Evolutionary conservation across 2,113 vertebrate species (phyloP), one percentile per base, ranked within the genome.

Genomic region (Noturus placidus): DNA sequence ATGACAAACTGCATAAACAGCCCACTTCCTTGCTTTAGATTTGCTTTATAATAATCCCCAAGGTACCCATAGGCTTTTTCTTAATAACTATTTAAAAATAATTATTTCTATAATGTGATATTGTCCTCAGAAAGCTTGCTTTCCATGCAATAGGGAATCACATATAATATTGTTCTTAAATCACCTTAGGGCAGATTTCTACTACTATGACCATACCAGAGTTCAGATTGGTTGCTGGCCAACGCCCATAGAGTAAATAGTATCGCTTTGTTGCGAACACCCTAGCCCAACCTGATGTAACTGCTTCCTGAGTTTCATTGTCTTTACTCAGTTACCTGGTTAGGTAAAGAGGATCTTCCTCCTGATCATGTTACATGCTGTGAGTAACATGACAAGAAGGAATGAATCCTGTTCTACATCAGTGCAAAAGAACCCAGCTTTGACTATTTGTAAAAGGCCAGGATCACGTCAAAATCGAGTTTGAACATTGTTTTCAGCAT

Each of bases 181-280:
- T 83, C 56, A 46, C 87, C 46, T 84, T 1, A 69, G 74, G 87
- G 82, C 15, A 84, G 50, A 52, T 78, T 78, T 69, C 35, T 63
- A 87, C 33, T 27, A 54, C 77, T 80, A 52, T 74, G 38, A 9
- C 46, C 61, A 88, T 52, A 88, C 72, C 50, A 65, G 30, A 30
- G 5, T 78, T 35, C 78, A 65, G 42, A 83, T 33, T 80, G 82
- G 79, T 84, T 72, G 65, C 82, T 87, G 89, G 82, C 82, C 89
- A 88, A 88, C 89, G 89, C 89, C 89, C 89, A 85, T 57, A 74
- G 33, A 86, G 87, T 52, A 85, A 61, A 88, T 90, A 88, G 54
- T n/a, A 59, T 56, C 76, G 61, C 87, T 59, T 89, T 85, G 78
- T 85, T 46, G 27, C 20, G 1, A 74, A 46, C 35, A 30, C 77